phyloP scores from a whole-genome alignment of 1,140 invertebrate species.

The Wiebesia pumilae region DNA sequence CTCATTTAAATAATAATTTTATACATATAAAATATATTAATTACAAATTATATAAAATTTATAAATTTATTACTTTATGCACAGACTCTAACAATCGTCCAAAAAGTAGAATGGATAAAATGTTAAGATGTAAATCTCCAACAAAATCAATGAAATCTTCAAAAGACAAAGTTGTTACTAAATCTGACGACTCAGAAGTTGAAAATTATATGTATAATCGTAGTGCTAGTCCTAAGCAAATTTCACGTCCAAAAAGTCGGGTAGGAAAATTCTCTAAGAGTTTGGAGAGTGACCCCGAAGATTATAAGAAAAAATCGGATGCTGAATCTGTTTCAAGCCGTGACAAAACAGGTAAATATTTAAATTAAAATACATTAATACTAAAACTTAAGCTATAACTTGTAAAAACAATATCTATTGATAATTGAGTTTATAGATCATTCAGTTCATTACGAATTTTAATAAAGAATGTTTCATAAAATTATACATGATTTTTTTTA shows the following conservation, averaged over 20 bases:
- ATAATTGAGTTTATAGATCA: too few relatives aligned
- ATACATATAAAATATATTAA: background rate
- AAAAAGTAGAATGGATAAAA: constrained; percentile 20
- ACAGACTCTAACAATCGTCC: background rate
- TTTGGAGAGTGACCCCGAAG: constrained; percentile 3
- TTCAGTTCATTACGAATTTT: too few relatives aligned
- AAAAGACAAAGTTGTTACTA: constrained; percentile 17
- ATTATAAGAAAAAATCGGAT: constrained; percentile 26
- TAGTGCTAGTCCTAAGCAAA: constrained; percentile 1
- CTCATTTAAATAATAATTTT: too few relatives aligned
- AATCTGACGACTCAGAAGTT: constrained; percentile 40
- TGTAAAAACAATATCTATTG: too few relatives aligned
- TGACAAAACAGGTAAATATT: constrained; percentile 29
- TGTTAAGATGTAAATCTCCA: constrained; percentile 1
- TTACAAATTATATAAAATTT: background rate
- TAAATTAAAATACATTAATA: background rate
- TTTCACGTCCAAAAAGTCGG: constrained; percentile 25
- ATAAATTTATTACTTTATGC: background rate
- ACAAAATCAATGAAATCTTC: constrained; percentile 7
- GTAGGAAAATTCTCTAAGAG: background rate
- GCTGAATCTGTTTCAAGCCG: constrained; percentile 21
- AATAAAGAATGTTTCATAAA: background rate
- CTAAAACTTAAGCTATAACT: background rate
- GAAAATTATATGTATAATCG: constrained; percentile 19
- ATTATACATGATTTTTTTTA: background rate